Conservation (phyloP, 2,888 invertebrate genomes). For the Thymelicus sylvestris region DNA sequence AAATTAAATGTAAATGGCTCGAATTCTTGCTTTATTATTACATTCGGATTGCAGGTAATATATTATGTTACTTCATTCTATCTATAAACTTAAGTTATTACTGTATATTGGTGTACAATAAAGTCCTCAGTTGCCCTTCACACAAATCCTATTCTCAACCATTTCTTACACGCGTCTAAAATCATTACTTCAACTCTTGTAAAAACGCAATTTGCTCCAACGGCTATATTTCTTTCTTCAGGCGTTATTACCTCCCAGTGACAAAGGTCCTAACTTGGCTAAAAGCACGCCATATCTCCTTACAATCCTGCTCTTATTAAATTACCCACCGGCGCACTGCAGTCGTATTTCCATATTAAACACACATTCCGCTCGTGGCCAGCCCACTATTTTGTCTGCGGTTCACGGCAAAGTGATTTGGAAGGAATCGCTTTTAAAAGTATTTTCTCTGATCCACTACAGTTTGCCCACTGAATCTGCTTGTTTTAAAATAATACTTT, state of each 20-base stretch:
- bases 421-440: background rate
- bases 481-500: too few species aligned
- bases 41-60: too few species aligned
- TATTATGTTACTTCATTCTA: too few species aligned
- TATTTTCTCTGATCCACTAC: background rate
- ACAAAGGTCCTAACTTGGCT: background rate
- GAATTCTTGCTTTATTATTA: too few species aligned
- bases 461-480: background rate
- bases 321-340: conserved; percentile 15
- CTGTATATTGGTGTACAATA: too few species aligned
- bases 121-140: too few species aligned
- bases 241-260: background rate
- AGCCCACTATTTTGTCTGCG: conserved; percentile 4
- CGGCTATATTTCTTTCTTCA: background rate
- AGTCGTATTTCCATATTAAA: conserved; percentile 26
- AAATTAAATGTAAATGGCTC: too few species aligned
- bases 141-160: too few species aligned
- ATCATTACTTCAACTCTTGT: too few species aligned
- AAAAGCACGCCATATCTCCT: conserved; percentile 17
- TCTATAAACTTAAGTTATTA: too few species aligned
- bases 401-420: conserved; percentile 11
- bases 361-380: conserved; percentile 9
- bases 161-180: too few species aligned
- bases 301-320: conserved; percentile 23
- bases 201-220: too few species aligned